A percentile compares a stretch with the other conserved stretches of the same genome.
Evolutionary conservation across 2,888 invertebrate genomes (phyloP).

Genomic region (Calameuta pallipes): DNA sequence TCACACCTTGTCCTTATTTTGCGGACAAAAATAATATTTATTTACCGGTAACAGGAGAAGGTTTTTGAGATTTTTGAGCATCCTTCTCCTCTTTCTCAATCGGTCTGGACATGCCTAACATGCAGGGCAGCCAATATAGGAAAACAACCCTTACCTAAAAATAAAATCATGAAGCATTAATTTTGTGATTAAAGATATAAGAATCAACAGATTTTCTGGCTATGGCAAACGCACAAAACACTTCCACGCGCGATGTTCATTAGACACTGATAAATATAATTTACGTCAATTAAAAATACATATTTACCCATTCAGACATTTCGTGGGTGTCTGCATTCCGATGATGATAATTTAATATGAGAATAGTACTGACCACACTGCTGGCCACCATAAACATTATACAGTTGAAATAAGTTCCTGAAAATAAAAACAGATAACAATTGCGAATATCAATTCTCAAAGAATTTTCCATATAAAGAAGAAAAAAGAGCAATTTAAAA

Average conservation of each 20-base stretch:
- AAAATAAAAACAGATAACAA: constrained; percentile 38
- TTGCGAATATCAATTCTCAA: background rate
- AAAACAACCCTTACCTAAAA: constrained; percentile 89
- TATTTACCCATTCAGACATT: constrained; percentile 95
- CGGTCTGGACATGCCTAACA: constrained; percentile 92
- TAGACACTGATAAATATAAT: background rate
- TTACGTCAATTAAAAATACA: background rate
- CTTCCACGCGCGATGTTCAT: no score
- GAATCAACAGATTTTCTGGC: background rate
- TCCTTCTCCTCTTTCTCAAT: constrained; percentile 66
- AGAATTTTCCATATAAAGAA: background rate
- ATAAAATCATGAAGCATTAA: constrained; percentile 22
- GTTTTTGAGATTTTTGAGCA: constrained; percentile 61
- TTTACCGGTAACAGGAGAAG: constrained; percentile 62
- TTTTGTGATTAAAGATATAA: background rate
- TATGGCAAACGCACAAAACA: no score
- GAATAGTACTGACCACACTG: constrained; percentile 96
- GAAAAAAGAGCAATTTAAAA: background rate
- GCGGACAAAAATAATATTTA: background rate
- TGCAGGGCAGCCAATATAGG: constrained; percentile 97
- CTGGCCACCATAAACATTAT: constrained; percentile 99
- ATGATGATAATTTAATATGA: constrained; percentile 98
- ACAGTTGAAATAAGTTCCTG: constrained; percentile 98
- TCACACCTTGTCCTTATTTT: background rate
- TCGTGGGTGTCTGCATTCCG: constrained; percentile 96